These are phyloP conservation scores for Stigmatopora argus DNA, from an alignment of 2,113 vertebrate genomes.

Conservation along the genomic window DNA sequence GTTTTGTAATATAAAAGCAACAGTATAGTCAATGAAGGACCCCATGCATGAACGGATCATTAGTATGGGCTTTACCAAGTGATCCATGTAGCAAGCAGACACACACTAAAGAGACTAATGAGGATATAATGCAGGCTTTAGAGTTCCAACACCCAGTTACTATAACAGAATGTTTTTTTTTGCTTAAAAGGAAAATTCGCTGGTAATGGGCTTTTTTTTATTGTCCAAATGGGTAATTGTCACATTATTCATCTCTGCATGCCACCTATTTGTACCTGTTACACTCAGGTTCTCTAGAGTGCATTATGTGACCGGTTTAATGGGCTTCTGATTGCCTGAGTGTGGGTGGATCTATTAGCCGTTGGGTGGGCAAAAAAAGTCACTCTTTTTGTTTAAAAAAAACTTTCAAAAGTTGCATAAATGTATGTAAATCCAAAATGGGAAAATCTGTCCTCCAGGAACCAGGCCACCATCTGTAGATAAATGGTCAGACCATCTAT, in stretches of 20 bases:
- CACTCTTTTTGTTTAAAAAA: not conserved
- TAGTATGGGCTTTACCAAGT: slow-evolving; percentile 4
- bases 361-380: not conserved
- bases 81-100: not conserved
- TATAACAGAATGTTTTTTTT: not conserved
- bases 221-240: slow-evolving; percentile 18
- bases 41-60: slow-evolving; percentile 2
- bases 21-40: slow-evolving; percentile 7
- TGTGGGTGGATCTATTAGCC: slow-evolving; percentile 19
- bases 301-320: slow-evolving; percentile 28
- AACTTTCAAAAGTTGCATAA: not conserved
- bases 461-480: no score
- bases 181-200: slow-evolving; percentile 5
- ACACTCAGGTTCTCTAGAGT: slow-evolving; percentile 24
- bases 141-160: not conserved
- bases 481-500: no score
- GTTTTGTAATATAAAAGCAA: slow-evolving; percentile 26
- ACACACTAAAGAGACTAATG: not conserved
- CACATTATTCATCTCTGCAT: slow-evolving; percentile 33
- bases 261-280: slow-evolving; percentile 22
- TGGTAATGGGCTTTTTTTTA: slow-evolving; percentile 13
- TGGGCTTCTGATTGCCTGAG: slow-evolving; percentile 16
- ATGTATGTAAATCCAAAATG: no score
- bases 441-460: no score
- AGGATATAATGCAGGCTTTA: not conserved